Conservation (phyloP, 2,113 vertebrate species). For the Eclectus roratus region DNA sequence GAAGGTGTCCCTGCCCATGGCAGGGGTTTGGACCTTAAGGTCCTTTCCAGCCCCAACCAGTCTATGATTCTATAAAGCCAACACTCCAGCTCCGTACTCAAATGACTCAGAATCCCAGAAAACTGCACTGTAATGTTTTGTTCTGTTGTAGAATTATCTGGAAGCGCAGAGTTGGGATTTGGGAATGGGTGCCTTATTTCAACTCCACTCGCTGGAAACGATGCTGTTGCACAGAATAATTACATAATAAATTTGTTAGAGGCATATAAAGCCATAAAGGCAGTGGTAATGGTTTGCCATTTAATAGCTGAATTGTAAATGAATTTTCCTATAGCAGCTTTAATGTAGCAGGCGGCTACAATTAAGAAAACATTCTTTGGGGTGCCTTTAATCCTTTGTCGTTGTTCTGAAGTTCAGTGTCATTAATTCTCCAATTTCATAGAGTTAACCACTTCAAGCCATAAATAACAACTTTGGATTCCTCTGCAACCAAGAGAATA, state of each 20-base stretch:
- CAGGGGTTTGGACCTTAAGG: not conserved
- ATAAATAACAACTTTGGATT: not conserved
- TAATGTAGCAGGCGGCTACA: slow-evolving; percentile 58
- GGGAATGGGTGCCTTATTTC: slow-evolving; percentile 58
- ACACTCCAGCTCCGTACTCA: not conserved
- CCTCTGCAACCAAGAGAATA: not conserved
- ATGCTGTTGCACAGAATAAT: slow-evolving; percentile 60
- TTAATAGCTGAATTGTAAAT: slow-evolving; percentile 77
- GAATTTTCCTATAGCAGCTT: slow-evolving; percentile 62
- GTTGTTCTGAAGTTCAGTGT: slow-evolving; percentile 16
- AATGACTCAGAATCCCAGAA: not conserved
- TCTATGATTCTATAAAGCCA: not conserved
- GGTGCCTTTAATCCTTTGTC: slow-evolving; percentile 50
- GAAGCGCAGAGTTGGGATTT: slow-evolving; percentile 28
- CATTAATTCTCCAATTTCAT: slow-evolving; percentile 36
- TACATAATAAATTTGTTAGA: slow-evolving; percentile 74
- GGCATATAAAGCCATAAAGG: slow-evolving; percentile 72
- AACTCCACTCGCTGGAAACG: slow-evolving; percentile 41
- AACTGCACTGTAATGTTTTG: not conserved
- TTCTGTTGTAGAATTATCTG: not conserved
- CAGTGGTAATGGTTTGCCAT: slow-evolving; percentile 69
- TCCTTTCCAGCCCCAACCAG: not conserved
- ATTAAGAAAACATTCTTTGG: slow-evolving; percentile 66
- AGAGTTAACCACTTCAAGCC: not conserved
- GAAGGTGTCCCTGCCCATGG: not conserved